phyloP scores from a whole-genome alignment of 2,113 vertebrate species.

The Motacilla tschutschensis region DNA sequence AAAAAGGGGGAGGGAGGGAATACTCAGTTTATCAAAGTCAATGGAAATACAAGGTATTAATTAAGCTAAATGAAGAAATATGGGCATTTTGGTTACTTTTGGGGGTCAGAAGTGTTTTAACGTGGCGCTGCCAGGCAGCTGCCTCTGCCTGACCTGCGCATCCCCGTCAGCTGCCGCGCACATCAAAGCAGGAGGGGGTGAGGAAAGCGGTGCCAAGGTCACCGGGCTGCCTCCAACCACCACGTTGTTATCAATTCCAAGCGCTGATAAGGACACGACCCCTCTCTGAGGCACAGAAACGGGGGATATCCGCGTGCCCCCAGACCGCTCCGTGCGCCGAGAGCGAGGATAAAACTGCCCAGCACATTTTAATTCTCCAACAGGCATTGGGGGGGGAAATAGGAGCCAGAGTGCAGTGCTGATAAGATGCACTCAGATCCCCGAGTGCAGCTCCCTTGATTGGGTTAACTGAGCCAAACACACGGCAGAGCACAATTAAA shows the following conservation, averaged over 20 bases:
- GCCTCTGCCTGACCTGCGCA: slow-evolving; percentile 57
- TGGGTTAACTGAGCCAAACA: slow-evolving; percentile 33
- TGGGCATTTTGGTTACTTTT: slow-evolving; percentile 61
- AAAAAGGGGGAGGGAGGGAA: neutral
- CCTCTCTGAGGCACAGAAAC: neutral
- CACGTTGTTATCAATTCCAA: slow-evolving; percentile 54
- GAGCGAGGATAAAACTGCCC: neutral
- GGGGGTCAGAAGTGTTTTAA: slow-evolving; percentile 70
- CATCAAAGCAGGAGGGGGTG: slow-evolving; percentile 70
- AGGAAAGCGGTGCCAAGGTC: slow-evolving; percentile 64
- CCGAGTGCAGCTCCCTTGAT: slow-evolving; percentile 25
- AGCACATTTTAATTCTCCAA: neutral
- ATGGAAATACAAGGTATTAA: slow-evolving; percentile 81
- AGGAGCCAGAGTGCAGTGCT: neutral
- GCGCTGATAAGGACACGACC: slow-evolving; percentile 48
- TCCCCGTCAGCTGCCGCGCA: slow-evolving; percentile 63
- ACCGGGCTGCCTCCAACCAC: slow-evolving; percentile 13
- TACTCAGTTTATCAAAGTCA: slow-evolving; percentile 73
- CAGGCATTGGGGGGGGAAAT: neutral
- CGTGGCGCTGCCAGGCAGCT: slow-evolving; percentile 67
- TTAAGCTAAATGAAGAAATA: slow-evolving; percentile 87
- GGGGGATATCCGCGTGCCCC: neutral
- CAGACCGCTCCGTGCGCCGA: neutral
- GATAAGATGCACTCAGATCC: slow-evolving; percentile 5
- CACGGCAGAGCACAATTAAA: slow-evolving; percentile 16